A percentile compares a stretch with the other conserved stretches of the same genome.
phyloP scores from a whole-genome alignment of 2,797 vertebrate species.

The Myiotriccus ornatus region DNA sequence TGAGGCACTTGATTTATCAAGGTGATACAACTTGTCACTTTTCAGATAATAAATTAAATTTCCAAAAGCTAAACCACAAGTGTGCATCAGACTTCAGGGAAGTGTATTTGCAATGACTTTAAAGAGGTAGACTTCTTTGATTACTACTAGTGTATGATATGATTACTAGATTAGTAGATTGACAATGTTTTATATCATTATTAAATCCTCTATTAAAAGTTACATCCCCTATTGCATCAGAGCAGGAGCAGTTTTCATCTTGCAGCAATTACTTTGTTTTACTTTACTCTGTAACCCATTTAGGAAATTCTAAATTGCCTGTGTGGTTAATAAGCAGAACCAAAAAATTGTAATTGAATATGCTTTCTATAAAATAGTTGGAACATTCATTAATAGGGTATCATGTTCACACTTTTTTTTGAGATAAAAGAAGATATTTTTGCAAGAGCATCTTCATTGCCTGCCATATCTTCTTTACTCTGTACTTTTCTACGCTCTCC shows the following conservation, averaged over 20 bases:
- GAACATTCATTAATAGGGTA: not conserved
- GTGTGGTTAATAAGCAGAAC: not conserved
- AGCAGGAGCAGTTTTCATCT: not conserved
- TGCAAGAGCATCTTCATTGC: not conserved
- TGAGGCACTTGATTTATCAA: not conserved
- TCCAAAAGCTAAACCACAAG: not conserved
- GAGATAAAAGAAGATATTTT: not conserved
- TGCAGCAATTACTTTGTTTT: not conserved
- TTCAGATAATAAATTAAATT: not conserved
- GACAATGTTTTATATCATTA: not conserved
- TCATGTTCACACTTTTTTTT: not conserved
- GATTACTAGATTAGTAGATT: not conserved
- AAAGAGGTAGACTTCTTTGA: not conserved
- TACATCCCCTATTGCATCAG: not conserved
- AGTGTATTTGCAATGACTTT: not conserved
- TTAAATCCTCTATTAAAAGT: not conserved
- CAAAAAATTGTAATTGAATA: not conserved
- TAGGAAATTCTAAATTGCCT: not conserved
- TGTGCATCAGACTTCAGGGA: not conserved
- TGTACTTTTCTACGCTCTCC: not conserved
- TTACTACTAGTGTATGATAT: not conserved
- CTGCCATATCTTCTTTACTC: not conserved
- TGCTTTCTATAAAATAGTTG: not conserved
- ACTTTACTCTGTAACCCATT: not conserved
- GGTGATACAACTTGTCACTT: not conserved